Evolutionary conservation across 2,113 vertebrate species (phyloP).

Genomic region (Dromaius novaehollandiae): DNA sequence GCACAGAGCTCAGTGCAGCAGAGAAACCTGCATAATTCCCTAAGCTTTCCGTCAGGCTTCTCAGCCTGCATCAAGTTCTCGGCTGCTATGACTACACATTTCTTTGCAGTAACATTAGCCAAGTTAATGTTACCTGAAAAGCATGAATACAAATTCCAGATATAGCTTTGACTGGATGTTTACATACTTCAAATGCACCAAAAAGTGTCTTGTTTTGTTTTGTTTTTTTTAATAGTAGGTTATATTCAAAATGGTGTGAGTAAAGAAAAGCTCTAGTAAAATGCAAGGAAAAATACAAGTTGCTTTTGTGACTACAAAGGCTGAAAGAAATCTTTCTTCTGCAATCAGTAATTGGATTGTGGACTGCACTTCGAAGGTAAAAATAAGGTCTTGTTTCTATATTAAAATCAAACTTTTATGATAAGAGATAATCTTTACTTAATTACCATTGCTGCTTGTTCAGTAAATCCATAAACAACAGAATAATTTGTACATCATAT

Average conservation of each 20-base stretch:
- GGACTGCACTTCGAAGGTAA: neutral
- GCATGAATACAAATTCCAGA: neutral
- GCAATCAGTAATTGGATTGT: neutral
- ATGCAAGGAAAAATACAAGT: neutral
- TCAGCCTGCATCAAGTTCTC: slow-evolving; percentile 10
- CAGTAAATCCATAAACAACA: neutral
- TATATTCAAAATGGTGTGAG: neutral
- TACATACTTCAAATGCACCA: neutral
- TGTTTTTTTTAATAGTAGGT: neutral
- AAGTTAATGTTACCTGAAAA: slow-evolving; percentile 8
- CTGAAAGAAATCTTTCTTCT: slow-evolving; percentile 29
- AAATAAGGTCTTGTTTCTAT: neutral
- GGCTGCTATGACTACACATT: slow-evolving; percentile 31
- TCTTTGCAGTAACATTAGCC: slow-evolving; percentile 32
- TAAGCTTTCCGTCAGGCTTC: slow-evolving; percentile 21
- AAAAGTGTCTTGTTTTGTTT: neutral
- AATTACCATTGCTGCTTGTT: slow-evolving; percentile 1
- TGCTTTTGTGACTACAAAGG: slow-evolving; percentile 11
- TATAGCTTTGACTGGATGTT: neutral
- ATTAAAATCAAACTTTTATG: neutral
- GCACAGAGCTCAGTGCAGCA: neutral
- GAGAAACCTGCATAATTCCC: slow-evolving; percentile 38
- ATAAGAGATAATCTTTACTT: neutral
- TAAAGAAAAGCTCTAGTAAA: slow-evolving; percentile 5
- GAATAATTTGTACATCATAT: neutral